phyloP scores from a whole-genome alignment of 1,140 invertebrate species.

The Drosophila obscura region DNA sequence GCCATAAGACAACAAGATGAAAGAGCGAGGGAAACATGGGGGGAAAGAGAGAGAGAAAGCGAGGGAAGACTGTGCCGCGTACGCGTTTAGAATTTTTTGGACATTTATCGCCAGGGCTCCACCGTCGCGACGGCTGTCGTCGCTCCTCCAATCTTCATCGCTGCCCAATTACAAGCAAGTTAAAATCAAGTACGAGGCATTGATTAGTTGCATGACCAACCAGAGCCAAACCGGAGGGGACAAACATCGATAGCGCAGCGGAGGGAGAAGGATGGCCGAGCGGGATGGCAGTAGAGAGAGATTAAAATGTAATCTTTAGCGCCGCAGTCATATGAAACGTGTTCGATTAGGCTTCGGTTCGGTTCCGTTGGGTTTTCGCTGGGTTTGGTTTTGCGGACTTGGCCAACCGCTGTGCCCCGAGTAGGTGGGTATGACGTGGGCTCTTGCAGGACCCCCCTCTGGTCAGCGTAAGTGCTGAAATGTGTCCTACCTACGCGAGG shows the following conservation, averaged over 20 bases:
- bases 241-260: background rate
- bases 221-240: background rate
- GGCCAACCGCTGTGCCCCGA: constrained; percentile 71
- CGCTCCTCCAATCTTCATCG: constrained; percentile 56
- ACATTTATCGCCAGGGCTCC: constrained; percentile 65
- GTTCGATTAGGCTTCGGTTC: constrained; percentile 70
- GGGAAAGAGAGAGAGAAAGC: background rate
- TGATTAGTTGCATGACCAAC: constrained; percentile 64
- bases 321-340: constrained; percentile 79
- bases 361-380: background rate
- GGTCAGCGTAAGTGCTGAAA: constrained; percentile 63
- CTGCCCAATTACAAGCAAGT: constrained; percentile 79
- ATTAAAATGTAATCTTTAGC: constrained; percentile 81
- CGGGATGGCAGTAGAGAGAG: constrained; percentile 35
- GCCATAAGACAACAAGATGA: constrained; percentile 16
- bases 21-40: constrained; percentile 1
- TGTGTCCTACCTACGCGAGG: constrained; percentile 68
- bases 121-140: constrained; percentile 42
- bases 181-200: constrained; percentile 79
- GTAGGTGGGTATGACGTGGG: constrained; percentile 54
- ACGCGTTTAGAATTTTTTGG: constrained; percentile 74
- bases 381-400: constrained; percentile 19
- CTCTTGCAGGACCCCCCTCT: constrained; percentile 45
- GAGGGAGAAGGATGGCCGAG: background rate
- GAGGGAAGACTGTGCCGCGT: constrained; percentile 27